Base-by-base conservation (phyloP, 1,140 invertebrate species). In the Popillia japonica region DNA sequence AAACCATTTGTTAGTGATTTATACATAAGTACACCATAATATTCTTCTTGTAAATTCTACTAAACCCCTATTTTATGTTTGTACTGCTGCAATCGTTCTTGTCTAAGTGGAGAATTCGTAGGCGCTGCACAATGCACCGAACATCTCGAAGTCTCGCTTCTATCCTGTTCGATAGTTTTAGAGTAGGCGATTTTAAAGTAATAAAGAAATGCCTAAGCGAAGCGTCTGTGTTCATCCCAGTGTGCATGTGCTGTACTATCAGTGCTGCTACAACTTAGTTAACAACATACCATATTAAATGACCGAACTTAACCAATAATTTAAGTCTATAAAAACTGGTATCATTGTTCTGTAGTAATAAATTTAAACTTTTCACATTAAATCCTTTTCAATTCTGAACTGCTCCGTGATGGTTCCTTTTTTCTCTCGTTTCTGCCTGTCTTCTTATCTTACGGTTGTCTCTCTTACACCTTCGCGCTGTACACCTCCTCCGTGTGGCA, bases 281-380 rank as follows among this genome's bases (percentile, higher is more conserved):
- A 84, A 81, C 82, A 82, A 84, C 61, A 74, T 78, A 78, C 80
- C 77, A 78, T 80, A 83, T 83, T 80, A 82, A 84, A 85, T 85
- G 83, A 85, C 84, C 81, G 80, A 85, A 85, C 81, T 84, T 84
- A 84, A 82, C 84, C 83, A 83, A 85, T 85, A 84, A 85, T 85
- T 84, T 84, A 84, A 82, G 68, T 84, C 83, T 80, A 84, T 85
- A 84, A 84, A 85, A 85, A 85, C 82, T 84, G 81, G 83, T 84
- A 84, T 85, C 84, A 85, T 85, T 85, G 84, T 85, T 85, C 84
- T 85, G 83, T 79, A 79, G 83, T 79, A 75, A 84, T 85, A 85
- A 85, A 85, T 85, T 85, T 84, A 75, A 85, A 85, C 80, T 85
- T 85, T 85, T 82, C 83, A 85, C 84, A 85, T 85, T 85, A 84